Evolutionary conservation across 2,888 invertebrate species (phyloP).

Genomic region (Sarcophaga subvicina): DNA sequence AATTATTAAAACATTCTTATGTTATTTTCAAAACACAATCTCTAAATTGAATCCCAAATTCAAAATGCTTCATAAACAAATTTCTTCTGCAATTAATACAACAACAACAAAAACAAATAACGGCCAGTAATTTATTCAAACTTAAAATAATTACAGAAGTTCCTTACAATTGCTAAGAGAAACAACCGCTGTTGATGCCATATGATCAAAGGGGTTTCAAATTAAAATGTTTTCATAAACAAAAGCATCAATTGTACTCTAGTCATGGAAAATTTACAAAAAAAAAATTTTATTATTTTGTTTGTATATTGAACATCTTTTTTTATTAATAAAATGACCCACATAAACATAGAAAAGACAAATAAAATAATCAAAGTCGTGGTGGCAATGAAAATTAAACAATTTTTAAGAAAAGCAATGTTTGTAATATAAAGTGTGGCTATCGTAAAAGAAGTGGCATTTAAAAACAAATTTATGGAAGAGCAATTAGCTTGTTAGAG

Average conservation of each 20-base stretch:
- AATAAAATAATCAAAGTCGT: background rate
- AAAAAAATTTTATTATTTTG: background rate
- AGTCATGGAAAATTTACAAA: constrained; percentile 23
- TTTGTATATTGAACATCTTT: background rate
- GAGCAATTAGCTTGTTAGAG: too few relatives aligned
- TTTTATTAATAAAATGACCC: background rate
- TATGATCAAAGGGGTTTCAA: background rate
- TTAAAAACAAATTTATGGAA: too few relatives aligned
- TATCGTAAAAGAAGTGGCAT: background rate
- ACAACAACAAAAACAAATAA: too few relatives aligned
- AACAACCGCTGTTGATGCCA: background rate
- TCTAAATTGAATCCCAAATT: too few relatives aligned
- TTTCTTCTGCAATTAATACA: too few relatives aligned
- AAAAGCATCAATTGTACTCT: background rate
- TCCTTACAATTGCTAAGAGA: background rate
- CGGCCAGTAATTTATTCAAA: too few relatives aligned
- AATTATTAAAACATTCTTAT: too few relatives aligned
- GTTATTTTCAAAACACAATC: too few relatives aligned
- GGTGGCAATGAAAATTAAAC: too few relatives aligned
- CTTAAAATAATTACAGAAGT: too few relatives aligned
- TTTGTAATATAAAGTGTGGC: background rate
- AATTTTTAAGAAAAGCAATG: too few relatives aligned
- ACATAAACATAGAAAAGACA: background rate
- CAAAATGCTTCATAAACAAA: too few relatives aligned
- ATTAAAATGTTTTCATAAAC: constrained; percentile 12